Evolutionary conservation across 1,140 invertebrate genomes (phyloP), one percentile per base, ranked within the genome.

Genomic region (Halyomorpha halys): DNA sequence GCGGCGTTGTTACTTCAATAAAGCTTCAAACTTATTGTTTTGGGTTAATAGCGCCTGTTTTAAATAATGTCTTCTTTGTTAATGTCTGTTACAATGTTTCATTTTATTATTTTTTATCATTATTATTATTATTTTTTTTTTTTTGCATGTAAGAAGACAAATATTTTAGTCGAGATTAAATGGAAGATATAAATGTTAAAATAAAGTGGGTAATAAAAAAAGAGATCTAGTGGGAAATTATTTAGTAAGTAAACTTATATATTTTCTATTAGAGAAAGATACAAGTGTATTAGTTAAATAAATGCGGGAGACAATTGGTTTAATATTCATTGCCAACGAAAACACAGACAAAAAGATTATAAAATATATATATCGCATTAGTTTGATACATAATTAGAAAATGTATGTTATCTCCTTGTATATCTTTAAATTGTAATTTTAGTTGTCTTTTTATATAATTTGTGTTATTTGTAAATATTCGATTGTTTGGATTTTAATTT

Each of bases 291-390:
- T 49, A 49, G 47, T 21, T 49, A 21, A 19, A 3, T 19, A 49
- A 25, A 23, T 56, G 53, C 53, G 53, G 53, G 53, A 56, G 53
- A 56, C 53, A 56, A 56, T 56, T 56, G 53, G 53, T 19, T 56
- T 25, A 49, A 49, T 19, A 56, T 56, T 56, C 15, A 56, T 56
- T 56, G 53, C 23, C 53, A 56, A 56, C 53, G 53, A 56, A 56
- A 56, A 23, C 1, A 39, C 6, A 39, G 6, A 39, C 6, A 39
- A 1, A 39, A 39, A 39, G 11, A 13, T 11, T 8, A 6, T 39
- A 11, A 39, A 39, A 39, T 39, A 39, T 39, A 39, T 39, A 39
- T 39, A 39, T 39, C 13, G 34, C 34, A 39, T 39, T 39, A 39
- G 34, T 39, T 39, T 39, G 34, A 39, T 39, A 39, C 34, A 3